Evolutionary conservation across 2,888 invertebrate species (phyloP).

Genomic region (Drosophila parthenogenetica): DNA sequence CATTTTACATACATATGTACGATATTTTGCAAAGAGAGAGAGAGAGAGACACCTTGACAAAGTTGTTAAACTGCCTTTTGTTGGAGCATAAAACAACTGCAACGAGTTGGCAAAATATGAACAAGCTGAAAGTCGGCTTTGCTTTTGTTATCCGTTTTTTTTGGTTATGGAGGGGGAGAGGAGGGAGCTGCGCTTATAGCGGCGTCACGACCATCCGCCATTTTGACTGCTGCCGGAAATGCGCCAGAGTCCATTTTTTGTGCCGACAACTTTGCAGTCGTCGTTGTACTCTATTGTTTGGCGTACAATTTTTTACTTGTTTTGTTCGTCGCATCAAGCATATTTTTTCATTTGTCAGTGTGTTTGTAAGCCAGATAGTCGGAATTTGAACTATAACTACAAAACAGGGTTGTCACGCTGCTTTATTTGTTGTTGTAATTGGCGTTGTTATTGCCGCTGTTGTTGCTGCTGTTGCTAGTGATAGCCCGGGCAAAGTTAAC

Average conservation of each 20-base stretch:
- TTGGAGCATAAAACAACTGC: constrained; percentile 6
- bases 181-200: constrained; percentile 54
- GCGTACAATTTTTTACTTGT: constrained; percentile 23
- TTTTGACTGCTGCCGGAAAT: constrained; percentile 77
- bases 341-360: constrained; percentile 55
- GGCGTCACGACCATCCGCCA: constrained; percentile 72
- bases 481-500: constrained; percentile 68
- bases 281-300: constrained; percentile 67
- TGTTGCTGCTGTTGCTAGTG: constrained; percentile 22
- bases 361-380: constrained; percentile 35
- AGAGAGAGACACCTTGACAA: constrained; percentile 17
- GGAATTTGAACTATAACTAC: constrained; percentile 64
- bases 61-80: constrained; percentile 29
- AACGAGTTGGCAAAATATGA: constrained; percentile 63
- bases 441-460: constrained; percentile 11
- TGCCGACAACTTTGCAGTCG: constrained; percentile 38
- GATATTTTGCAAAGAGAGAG: background rate
- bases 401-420: constrained; percentile 49
- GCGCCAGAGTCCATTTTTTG: constrained; percentile 75
- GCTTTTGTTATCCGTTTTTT: constrained; percentile 22
- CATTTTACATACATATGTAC: constrained; percentile 2
- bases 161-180: constrained; percentile 3
- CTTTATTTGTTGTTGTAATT: constrained; percentile 27
- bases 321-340: constrained; percentile 53
- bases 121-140: constrained; percentile 24